Conservation (phyloP, 2,113 vertebrate genomes). For the Scomber scombrus region DNA sequence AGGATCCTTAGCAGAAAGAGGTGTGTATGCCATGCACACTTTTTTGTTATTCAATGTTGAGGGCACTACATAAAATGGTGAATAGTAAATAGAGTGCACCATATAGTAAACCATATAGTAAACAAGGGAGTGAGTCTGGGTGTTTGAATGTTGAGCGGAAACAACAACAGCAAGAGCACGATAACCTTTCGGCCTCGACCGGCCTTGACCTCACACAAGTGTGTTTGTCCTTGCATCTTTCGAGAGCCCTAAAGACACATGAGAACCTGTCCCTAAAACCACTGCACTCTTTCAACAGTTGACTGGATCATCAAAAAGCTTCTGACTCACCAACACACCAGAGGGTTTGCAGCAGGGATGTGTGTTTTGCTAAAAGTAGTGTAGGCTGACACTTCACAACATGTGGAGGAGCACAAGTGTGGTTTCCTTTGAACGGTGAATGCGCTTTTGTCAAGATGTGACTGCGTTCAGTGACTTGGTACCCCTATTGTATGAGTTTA, state of each 20-base stretch:
- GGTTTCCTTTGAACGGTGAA: slow-evolving; percentile 38
- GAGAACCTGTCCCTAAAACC: slow-evolving; percentile 51
- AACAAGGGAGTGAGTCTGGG: too few species aligned
- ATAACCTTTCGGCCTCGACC: slow-evolving; percentile 29
- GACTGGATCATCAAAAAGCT: slow-evolving; percentile 44
- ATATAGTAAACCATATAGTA: too few species aligned
- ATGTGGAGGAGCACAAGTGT: slow-evolving; percentile 36
- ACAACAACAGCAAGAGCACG: background rate
- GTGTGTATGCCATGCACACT: too few species aligned
- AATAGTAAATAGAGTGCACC: too few species aligned
- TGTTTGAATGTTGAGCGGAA: slow-evolving; percentile 22
- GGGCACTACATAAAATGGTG: too few species aligned
- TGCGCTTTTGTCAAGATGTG: slow-evolving; percentile 33
- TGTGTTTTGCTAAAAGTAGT: slow-evolving; percentile 19
- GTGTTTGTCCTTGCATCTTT: slow-evolving; percentile 27
- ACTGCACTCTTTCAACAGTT: slow-evolving; percentile 17
- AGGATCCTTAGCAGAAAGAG: too few species aligned
- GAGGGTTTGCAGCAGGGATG: slow-evolving; percentile 44
- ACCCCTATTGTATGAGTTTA: slow-evolving; percentile 43
- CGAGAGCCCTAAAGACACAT: slow-evolving; percentile 26
- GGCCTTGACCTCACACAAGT: slow-evolving; percentile 16
- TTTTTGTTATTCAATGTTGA: too few species aligned
- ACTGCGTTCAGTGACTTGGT: slow-evolving; percentile 20
- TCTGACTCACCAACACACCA: slow-evolving; percentile 57
- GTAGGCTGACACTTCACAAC: slow-evolving; percentile 34